phyloP scores from a whole-genome alignment of 2,888 invertebrate species.

The Scaeva pyrastri region DNA sequence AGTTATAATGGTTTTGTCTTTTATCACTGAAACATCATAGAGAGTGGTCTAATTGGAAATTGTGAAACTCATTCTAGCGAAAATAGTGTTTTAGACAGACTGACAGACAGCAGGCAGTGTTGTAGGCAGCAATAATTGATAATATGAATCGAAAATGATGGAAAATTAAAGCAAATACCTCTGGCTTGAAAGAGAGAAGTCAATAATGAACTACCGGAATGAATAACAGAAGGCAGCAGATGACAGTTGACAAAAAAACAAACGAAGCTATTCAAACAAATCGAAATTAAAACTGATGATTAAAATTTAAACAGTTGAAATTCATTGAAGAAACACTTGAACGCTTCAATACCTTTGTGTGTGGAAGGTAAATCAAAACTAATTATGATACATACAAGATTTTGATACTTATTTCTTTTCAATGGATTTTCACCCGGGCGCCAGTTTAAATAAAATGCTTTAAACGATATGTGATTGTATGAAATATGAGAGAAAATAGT shows the following conservation, averaged over 20 bases:
- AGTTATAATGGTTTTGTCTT: neutral
- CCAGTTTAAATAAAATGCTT: neutral
- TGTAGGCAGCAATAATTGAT: slow-evolving; percentile 1
- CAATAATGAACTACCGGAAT: slow-evolving; percentile 9
- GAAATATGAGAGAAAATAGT: too few species aligned
- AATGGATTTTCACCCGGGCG: neutral
- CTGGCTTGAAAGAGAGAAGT: too few species aligned
- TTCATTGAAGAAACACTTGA: neutral
- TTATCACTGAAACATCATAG: neutral
- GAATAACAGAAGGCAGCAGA: neutral
- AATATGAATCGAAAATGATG: neutral
- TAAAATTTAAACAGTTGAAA: too few species aligned
- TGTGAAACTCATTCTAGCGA: slow-evolving; percentile 10
- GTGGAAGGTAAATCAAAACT: neutral
- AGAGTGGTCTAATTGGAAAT: slow-evolving; percentile 32
- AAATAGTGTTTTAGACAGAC: neutral
- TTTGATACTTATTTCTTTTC: too few species aligned
- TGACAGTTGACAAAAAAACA: neutral
- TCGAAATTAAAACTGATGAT: neutral
- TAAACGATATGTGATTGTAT: neutral
- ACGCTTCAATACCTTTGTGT: neutral
- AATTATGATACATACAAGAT: neutral
- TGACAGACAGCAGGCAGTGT: neutral
- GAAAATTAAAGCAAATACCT: neutral
- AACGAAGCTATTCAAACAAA: neutral